A percentile compares a stretch with the other conserved stretches of the same genome.
Evolutionary conservation across 2,888 invertebrate genomes (phyloP).

Genomic region (Leptinotarsa tumamoca): DNA sequence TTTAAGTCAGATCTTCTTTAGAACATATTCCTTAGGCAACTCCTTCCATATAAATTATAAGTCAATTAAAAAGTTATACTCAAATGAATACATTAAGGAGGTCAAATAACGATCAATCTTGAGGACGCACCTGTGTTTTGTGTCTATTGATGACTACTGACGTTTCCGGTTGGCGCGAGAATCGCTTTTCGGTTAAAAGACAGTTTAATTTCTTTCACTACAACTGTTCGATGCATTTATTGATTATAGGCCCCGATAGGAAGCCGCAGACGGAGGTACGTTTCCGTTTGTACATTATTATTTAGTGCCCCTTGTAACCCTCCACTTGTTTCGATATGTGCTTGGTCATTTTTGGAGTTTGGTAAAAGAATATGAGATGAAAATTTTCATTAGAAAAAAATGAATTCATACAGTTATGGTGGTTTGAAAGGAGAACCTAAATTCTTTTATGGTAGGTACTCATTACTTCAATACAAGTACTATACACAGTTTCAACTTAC

Average conservation of each 20-base stretch:
- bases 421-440: no score
- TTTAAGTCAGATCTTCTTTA: no score
- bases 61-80: slow-evolving; percentile 36
- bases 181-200: slow-evolving; percentile 51
- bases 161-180: slow-evolving; percentile 51
- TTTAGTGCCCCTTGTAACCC: slow-evolving; percentile 17
- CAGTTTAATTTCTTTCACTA: slow-evolving; percentile 50
- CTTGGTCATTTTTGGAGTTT: not conserved
- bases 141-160: slow-evolving; percentile 53
- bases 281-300: slow-evolving; percentile 41
- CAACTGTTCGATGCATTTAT: slow-evolving; percentile 51
- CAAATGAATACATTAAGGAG: slow-evolving; percentile 34
- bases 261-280: slow-evolving; percentile 38
- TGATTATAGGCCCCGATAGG: slow-evolving; percentile 53
- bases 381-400: not conserved
- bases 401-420: no score
- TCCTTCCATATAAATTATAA: slow-evolving; percentile 30
- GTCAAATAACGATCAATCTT: slow-evolving; percentile 33
- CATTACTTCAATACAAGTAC: no score
- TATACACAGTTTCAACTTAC: no score
- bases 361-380: not conserved
- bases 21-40: slow-evolving; percentile 25
- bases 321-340: slow-evolving; percentile 8
- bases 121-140: slow-evolving; percentile 49
- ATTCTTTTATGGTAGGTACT: no score